Evolutionary conservation across 2,113 vertebrate species (phyloP).

Genomic region (Tichodroma muraria): DNA sequence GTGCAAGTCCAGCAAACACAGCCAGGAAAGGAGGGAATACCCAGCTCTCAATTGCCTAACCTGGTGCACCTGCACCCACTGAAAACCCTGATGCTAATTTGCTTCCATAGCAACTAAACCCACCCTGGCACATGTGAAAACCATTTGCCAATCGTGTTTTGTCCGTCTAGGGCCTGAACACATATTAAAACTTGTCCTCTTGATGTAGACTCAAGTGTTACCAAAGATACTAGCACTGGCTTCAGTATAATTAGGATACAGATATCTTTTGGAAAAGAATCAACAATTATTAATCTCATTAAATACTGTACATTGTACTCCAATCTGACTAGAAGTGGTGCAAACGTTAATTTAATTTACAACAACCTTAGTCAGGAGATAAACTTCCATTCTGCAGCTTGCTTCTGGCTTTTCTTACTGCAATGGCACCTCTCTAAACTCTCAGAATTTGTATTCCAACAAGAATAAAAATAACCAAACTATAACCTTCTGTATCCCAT

Average conservation of each 20-base stretch:
- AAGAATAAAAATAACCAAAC: slow-evolving; percentile 56
- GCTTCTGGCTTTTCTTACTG: neutral
- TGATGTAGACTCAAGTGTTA: neutral
- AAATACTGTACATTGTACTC: neutral
- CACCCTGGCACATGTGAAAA: neutral
- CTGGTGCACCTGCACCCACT: neutral
- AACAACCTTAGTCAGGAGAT: neutral
- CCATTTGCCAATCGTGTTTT: neutral
- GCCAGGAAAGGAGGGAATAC: neutral
- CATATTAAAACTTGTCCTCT: neutral
- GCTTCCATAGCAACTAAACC: neutral
- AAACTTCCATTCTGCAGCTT: neutral
- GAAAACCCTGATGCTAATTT: neutral
- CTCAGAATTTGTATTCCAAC: slow-evolving; percentile 7
- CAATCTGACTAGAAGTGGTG: neutral
- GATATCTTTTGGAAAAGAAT: neutral
- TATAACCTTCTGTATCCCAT: slow-evolving; percentile 3
- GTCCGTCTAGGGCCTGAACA: neutral
- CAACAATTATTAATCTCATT: neutral
- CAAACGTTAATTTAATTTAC: neutral
- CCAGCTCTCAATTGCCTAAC: neutral
- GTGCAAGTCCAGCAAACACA: neutral
- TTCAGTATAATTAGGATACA: neutral
- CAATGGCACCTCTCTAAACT: neutral
- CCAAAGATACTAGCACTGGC: neutral